Base-by-base conservation (phyloP, 2,888 invertebrate genomes). In the Eremobia ochroleuca region DNA sequence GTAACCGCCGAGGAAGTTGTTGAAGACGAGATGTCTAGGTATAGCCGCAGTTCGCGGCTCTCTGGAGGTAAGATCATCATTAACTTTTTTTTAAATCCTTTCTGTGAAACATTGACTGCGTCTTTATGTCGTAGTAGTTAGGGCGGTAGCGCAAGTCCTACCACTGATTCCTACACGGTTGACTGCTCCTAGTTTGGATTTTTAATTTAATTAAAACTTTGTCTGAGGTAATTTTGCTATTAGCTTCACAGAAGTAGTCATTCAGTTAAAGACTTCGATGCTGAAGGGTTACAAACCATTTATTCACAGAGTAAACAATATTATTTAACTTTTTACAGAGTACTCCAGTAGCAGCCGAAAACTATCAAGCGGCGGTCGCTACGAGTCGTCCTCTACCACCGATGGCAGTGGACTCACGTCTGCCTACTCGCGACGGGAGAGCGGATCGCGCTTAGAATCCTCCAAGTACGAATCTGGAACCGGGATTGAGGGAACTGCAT, bases 31-130 rank as follows among this genome's bases (percentile, higher is more conserved):
- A 97, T 97, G 92, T 97, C 98, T 87, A 97, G 97, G 90, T 97
- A 97, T 91, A 97, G 97, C 95, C 97, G 97, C 93, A 97, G 97
- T 90, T 97, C 97, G 91, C 97, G 97, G 95, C 96, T 97, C 69
- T 97, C 97, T 91, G 97, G 97, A 97, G 97, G 97, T 97, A 93
- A 92, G 90, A 74, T 34, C 13, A 62, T n/a, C 21, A 43, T 69
- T 62, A 31, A 31, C n/a, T 13, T 25, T 28, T 31, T 31, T 55
- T 28, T n/a, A 4, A 58, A 58, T 31, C 25, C 15, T 67, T 49
- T 49, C 9, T 34, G 3, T n/a, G 52, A 55, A 55, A 34, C 13
- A 25, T 62, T 25, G 11, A 4, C n/a, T n/a, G n/a, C 52, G n/a
- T n/a, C 11, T 55, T 55, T 55, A n/a, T 4, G 1, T 52, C 28